Evolutionary conservation across 2,113 vertebrate genomes (phyloP).

Genomic region (Reinhardtius hippoglossoides): DNA sequence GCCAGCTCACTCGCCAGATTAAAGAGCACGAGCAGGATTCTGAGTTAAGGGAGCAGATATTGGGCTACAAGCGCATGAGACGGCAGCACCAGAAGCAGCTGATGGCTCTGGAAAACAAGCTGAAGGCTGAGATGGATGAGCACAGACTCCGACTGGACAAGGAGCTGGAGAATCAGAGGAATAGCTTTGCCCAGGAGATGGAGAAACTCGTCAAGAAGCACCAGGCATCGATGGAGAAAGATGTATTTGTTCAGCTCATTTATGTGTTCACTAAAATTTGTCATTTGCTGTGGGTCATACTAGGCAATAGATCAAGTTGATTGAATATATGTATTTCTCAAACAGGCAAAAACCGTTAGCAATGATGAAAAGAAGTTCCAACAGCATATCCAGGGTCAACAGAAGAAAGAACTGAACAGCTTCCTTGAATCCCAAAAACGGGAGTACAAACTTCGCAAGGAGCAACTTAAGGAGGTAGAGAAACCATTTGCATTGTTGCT

Average conservation of each 20-base stretch:
- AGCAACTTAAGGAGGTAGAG: conserved; percentile 95
- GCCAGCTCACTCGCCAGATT: conserved; percentile 96
- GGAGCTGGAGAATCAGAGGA: conserved; percentile 97
- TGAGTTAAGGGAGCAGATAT: conserved; percentile 97
- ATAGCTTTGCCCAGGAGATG: conserved; percentile 96
- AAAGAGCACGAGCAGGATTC: conserved; percentile 99
- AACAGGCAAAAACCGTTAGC: conserved; percentile 93
- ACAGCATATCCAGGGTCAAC: conserved; percentile 97
- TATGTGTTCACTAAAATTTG: conserved; percentile 4
- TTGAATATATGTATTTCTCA: conserved; percentile 55
- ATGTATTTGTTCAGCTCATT: conserved; percentile 81
- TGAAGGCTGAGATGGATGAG: conserved; percentile 98
- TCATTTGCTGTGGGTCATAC: background rate
- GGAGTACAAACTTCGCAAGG: conserved; percentile 98
- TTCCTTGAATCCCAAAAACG: conserved; percentile 97
- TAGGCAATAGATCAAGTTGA: background rate
- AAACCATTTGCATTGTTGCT: background rate
- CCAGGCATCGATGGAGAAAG: conserved; percentile 96
- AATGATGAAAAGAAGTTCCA: conserved; percentile 99
- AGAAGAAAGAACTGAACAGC: conserved; percentile 97
- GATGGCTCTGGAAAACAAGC: conserved; percentile 97
- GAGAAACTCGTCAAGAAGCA: conserved; percentile 99
- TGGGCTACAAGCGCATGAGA: conserved; percentile 98
- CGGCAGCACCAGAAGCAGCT: conserved; percentile 98
- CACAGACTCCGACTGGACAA: conserved; percentile 97